Conservation (phyloP, 2,797 vertebrate genomes). For the Numenius phaeopus region DNA sequence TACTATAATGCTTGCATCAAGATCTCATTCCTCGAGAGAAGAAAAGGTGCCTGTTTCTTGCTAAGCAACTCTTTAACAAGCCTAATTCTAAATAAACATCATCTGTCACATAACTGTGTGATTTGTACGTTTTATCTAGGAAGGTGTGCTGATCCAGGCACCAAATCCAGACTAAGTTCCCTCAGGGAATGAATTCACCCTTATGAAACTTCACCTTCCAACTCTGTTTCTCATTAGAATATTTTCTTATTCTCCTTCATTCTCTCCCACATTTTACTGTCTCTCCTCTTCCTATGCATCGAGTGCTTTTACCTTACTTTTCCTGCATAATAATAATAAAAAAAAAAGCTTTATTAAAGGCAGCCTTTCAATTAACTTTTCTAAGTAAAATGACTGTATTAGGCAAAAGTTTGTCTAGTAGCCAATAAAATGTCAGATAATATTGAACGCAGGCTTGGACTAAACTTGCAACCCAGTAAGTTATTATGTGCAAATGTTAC, state of each 20-base stretch:
- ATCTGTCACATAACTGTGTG: not conserved
- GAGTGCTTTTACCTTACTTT: not conserved
- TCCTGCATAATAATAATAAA: not conserved
- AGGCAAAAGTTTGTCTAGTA: conserved; percentile 73
- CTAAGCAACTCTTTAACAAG: not conserved
- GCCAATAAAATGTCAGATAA: conserved; percentile 77
- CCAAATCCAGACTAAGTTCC: not conserved
- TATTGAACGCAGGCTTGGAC: conserved; percentile 68
- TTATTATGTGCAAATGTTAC: conserved; percentile 78
- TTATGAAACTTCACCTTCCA: not conserved
- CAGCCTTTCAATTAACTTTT: conserved; percentile 71
- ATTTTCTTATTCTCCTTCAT: not conserved
- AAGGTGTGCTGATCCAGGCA: not conserved
- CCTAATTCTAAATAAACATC: not conserved
- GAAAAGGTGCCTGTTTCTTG: not conserved
- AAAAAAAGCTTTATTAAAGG: conserved; percentile 14
- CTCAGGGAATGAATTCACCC: not conserved
- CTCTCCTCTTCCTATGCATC: not conserved
- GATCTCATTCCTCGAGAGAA: not conserved
- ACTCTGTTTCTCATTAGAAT: not conserved
- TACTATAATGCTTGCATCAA: not conserved
- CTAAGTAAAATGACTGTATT: conserved; percentile 65
- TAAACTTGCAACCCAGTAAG: conserved; percentile 70
- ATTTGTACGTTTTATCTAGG: conserved; percentile 12
- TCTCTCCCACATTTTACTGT: not conserved